phyloP scores from a whole-genome alignment of 2,888 invertebrate genomes.

The Coleophora deauratella region DNA sequence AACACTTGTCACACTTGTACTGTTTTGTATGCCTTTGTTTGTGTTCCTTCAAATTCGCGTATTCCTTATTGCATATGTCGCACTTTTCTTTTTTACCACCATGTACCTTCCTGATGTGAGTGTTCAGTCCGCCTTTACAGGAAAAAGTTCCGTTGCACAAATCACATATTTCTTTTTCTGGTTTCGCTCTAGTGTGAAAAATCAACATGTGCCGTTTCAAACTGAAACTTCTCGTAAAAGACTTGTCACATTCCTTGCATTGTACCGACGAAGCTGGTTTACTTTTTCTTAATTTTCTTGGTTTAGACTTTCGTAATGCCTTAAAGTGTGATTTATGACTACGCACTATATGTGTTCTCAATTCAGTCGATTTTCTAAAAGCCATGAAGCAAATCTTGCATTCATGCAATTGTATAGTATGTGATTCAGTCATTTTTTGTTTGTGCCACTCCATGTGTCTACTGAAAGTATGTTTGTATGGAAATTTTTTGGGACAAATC shows the following conservation, averaged over 20 bases:
- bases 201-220: slow-evolving; percentile 11
- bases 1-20: not conserved
- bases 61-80: not conserved
- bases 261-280: not conserved
- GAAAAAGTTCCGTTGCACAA: slow-evolving; percentile 8
- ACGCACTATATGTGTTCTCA: no score
- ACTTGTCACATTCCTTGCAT: not conserved
- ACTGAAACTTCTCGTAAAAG: slow-evolving; percentile 8
- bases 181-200: slow-evolving; percentile 15
- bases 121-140: not conserved
- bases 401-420: no score
- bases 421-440: no score
- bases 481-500: no score
- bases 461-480: no score
- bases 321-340: no score
- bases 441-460: no score
- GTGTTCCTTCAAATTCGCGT: not conserved
- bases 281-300: not conserved
- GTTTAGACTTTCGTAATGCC: not conserved
- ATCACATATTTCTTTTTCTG: slow-evolving; percentile 12
- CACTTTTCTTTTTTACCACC: not conserved
- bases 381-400: no score
- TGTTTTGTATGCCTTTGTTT: not conserved
- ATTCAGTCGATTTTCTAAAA: no score
- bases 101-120: not conserved